Base-by-base conservation (phyloP, 2,888 invertebrate species). In the Abscondita cerata region DNA sequence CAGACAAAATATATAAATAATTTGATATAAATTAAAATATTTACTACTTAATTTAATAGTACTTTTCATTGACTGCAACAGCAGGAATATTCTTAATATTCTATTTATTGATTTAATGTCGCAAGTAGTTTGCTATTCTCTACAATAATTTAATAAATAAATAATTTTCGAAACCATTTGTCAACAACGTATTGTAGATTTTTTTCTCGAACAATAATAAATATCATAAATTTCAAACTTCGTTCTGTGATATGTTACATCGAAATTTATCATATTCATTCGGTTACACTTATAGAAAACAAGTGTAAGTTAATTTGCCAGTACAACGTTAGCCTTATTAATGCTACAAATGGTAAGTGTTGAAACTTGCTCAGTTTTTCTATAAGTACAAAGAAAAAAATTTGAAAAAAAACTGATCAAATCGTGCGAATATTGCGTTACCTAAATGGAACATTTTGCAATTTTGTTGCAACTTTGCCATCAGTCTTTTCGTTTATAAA, bases 401-500 rank as follows among this genome's bases (percentile, higher is more conserved):
- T 51, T 50, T 31, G 44, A 51, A 20, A 48, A 51, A 58, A 59
- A 63, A 63, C 56, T 59, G 63, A 48, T 19, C 46, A 54, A 59
- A 63, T 62, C 58, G 54, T 46, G n/a, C 58, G 58, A 51, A 57
- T 62, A 59, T 52, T 63, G 34, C 34, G 60, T 57, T 60, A 60
- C 57, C 64, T 64, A 60, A 60, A 59, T 48, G 64, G 60, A 64
- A 60, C 59, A 53, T 60, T 25, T 57, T 62, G 62, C 62, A 62
- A 62, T 58, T 64, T 64, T 60, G 59, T 64, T 64, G 63, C 63
- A 64, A 52, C 20, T 56, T 56, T 31, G 60, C 64, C 62, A 65
- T 72, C 73, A 73, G 72, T 73, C 72, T 73, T 74, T 55, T 62
- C 25, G 46, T 46, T 57, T 38, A 48, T 61, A 53, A 64, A 25